Evolutionary conservation across 2,113 vertebrate genomes (phyloP), one percentile per base, ranked within the genome.

Genomic region (Leuciscus idus): DNA sequence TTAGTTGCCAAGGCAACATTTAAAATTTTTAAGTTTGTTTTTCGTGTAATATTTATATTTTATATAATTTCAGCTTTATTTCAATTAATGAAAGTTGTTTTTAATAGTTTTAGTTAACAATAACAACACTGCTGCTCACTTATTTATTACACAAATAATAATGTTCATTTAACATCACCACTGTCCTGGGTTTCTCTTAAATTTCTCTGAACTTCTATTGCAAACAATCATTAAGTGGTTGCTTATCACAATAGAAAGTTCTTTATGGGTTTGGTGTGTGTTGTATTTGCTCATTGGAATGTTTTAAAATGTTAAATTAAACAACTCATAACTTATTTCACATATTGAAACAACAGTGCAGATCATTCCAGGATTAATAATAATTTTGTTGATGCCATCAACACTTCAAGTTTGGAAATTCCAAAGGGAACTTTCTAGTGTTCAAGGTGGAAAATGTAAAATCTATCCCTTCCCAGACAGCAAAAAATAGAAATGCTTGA

Each of bases 401-500:
- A 21, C 33, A 43, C 19, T 21, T 72, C 1, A 10, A 72, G 8
- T 43, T 43, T 8, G 8, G 43, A 43, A 52, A 43, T 75, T 48
- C 7, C 19, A 26, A 2, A 33, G 8, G 36, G 33, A 23, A 70
- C 33, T 39, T 21, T 72, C 9, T 21, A 39, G 33, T 4, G 1
- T 79, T 61, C 55, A 68, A 70, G 28, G 46, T 82, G 64, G 15
- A 11, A 28, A 59, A 64, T 23, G 15, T 11, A 4, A 57, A 30
- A 70, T 70, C 43, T 6, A 4, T 70, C 12, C 46, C 28, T 52
- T 83, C 8, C 13, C n/a, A 28, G 59, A 70, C 39, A 30, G 81
- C 17, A 52, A 48, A 82, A 83, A 83, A 83, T 33, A 73, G 50
- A 72, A 57, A 15, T 39, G 43, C 21, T 66, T 82, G 80, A 82